Percentiles rank a stretch among this genome's conserved stretches.
phyloP scores from a whole-genome alignment of 2,888 invertebrate species.

The Phalera bucephala region DNA sequence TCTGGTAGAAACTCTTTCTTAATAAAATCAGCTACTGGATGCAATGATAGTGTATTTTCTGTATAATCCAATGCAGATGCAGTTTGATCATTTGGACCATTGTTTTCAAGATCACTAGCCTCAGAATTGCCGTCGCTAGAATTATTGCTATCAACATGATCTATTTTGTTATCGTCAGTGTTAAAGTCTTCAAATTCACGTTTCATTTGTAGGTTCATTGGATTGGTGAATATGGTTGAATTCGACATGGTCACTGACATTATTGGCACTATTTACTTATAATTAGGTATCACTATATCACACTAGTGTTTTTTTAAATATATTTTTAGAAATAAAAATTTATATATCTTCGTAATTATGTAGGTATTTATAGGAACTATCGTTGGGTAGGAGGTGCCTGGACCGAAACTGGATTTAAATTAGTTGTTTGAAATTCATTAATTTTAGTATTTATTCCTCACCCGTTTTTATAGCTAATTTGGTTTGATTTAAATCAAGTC shows the following conservation, averaged over 20 bases:
- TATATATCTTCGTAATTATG: slow-evolving; percentile 74
- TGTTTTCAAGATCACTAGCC: slow-evolving; percentile 70
- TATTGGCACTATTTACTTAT: slow-evolving; percentile 56
- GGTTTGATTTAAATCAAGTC: too few species aligned
- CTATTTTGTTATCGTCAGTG: slow-evolving; percentile 58
- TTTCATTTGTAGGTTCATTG: slow-evolving; percentile 73
- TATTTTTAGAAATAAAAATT: slow-evolving; percentile 67
- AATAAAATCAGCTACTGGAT: slow-evolving; percentile 75
- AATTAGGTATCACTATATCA: slow-evolving; percentile 51
- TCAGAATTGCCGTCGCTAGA: slow-evolving; percentile 73
- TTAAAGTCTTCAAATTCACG: slow-evolving; percentile 68
- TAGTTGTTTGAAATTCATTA: too few species aligned
- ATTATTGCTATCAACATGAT: slow-evolving; percentile 62
- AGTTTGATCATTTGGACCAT: slow-evolving; percentile 55
- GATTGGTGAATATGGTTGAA: slow-evolving; percentile 64
- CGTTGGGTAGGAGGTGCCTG: slow-evolving; percentile 82
- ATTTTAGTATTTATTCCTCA: slow-evolving; percentile 34
- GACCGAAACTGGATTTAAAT: slow-evolving; percentile 42
- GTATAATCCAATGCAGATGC: slow-evolving; percentile 65
- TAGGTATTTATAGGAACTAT: slow-evolving; percentile 84
- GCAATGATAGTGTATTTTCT: slow-evolving; percentile 62
- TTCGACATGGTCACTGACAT: slow-evolving; percentile 75
- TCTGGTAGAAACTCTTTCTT: slow-evolving; percentile 79
- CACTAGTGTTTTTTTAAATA: slow-evolving; percentile 60
- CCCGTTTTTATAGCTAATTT: slow-evolving; percentile 36